A percentile compares a stretch with the other conserved stretches of the same genome.
phyloP scores from a whole-genome alignment of 2,797 vertebrate species.

The Pantherophis alleghaniensis region DNA sequence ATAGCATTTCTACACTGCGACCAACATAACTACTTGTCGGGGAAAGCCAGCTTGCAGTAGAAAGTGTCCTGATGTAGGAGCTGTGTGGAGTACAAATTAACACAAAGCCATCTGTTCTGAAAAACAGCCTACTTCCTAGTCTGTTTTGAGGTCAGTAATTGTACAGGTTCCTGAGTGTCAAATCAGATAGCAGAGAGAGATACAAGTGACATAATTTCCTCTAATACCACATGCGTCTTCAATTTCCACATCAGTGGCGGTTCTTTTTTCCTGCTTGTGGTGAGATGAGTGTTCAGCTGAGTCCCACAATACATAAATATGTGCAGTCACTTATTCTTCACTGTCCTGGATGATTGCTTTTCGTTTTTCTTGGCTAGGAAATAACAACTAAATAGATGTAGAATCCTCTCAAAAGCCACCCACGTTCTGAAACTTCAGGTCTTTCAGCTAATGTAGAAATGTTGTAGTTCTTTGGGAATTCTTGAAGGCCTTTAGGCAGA shows the following conservation, averaged over 20 bases:
- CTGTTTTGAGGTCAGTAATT: not conserved
- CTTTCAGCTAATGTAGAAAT: not conserved
- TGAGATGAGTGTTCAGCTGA: not conserved
- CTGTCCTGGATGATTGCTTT: not conserved
- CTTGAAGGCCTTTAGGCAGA: not conserved
- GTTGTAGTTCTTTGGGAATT: not conserved
- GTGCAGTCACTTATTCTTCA: not conserved
- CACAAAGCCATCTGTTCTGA: not conserved
- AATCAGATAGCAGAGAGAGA: not conserved
- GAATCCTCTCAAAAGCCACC: not conserved
- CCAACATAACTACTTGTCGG: not conserved
- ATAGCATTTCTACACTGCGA: not conserved
- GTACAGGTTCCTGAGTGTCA: not conserved
- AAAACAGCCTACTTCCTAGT: not conserved
- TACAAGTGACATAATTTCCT: not conserved
- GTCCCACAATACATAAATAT: not conserved
- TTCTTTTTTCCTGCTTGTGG: not conserved
- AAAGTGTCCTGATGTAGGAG: not conserved
- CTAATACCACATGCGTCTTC: not conserved
- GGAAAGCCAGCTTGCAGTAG: not conserved
- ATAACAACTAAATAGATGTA: not conserved
- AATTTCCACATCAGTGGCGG: not conserved
- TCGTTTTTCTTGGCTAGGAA: not conserved
- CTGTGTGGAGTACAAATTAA: not conserved
- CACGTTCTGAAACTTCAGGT: not conserved